Evolutionary conservation across 2,888 invertebrate genomes (phyloP).

Genomic region (Tanaodytes sp.): DNA sequence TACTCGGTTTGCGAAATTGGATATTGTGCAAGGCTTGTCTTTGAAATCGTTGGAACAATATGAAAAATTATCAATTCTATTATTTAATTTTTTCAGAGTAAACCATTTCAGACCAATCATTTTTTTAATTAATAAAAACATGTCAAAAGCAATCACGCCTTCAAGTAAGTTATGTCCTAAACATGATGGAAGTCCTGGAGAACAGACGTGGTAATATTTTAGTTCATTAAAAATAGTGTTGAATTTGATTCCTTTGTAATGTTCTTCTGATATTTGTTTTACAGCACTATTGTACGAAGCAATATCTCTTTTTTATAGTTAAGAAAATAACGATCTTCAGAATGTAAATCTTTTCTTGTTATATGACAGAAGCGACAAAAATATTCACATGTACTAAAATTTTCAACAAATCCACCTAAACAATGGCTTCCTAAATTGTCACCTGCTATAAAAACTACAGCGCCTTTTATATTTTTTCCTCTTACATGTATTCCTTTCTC

Average conservation of each 20-base stretch:
- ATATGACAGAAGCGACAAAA: slow-evolving; percentile 22
- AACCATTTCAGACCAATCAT: slow-evolving; percentile 39
- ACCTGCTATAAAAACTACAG: slow-evolving; percentile 1
- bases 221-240: slow-evolving; percentile 42
- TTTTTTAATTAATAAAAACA: slow-evolving; percentile 21
- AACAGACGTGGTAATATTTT: slow-evolving; percentile 37
- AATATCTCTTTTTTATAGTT: background rate
- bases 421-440: slow-evolving; percentile 52
- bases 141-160: slow-evolving; percentile 34
- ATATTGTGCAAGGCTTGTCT: slow-evolving; percentile 25
- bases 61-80: slow-evolving; percentile 7
- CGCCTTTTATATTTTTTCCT: slow-evolving; percentile 23
- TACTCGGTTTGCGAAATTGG: slow-evolving; percentile 5
- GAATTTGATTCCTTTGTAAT: background rate
- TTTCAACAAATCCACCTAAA: slow-evolving; percentile 60
- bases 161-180: slow-evolving; percentile 41
- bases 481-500: slow-evolving; percentile 26
- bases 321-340: background rate
- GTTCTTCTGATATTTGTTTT: background rate
- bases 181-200: slow-evolving; percentile 40
- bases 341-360: background rate
- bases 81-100: slow-evolving; percentile 29
- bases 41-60: background rate
- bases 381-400: slow-evolving; percentile 48
- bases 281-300: background rate